Evolutionary conservation across 2,113 vertebrate genomes (phyloP), one percentile per base, ranked within the genome.

Genomic region (Spea multiplicata): DNA sequence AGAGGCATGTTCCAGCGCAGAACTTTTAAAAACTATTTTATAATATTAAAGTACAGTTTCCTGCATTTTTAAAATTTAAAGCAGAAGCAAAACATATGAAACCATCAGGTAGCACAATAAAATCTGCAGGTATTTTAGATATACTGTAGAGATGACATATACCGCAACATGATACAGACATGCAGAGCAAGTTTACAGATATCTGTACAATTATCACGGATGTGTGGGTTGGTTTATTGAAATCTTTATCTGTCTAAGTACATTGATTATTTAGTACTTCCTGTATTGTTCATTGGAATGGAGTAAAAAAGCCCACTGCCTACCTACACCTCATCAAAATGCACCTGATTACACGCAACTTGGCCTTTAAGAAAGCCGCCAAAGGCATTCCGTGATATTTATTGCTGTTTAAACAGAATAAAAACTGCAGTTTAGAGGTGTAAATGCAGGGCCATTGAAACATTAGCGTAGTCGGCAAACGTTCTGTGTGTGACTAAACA

Each of bases 401-500:
- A 80, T 74, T 66, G 52, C 53, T 49, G 66, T 49, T 74, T 76
- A 55, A 68, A 65, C 8, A 74, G 48, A 62, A 69, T 77, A 71
- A 59, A 71, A 77, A 16, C 47, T 47, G 44, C 66, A 47, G 50
- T 69, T 69, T 72, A 57, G 62, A 53, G 49, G 71, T 73, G 77
- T 73, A 67, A 47, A 79, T 55, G 62, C 64, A 66, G 55, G 62
- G 62, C 5, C 16, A 66, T 30, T 44, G 66, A 71, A 46, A 70
- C 53, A 50, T 45, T 9, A n/a, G 74, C 14, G 5, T 14, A 73
- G 62, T 73, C n/a, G 53, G 59, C 49, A 72, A 59, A 50, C 16
- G 47, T 71, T 9, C 55, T 17, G 46, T 50, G 48, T 45, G 48
- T 30, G 46, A 70, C 73, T 48, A 73, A 47, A 70, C n/a, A 7